Evolutionary conservation across 2,113 vertebrate genomes (phyloP).

Genomic region (Amazona vittata): DNA sequence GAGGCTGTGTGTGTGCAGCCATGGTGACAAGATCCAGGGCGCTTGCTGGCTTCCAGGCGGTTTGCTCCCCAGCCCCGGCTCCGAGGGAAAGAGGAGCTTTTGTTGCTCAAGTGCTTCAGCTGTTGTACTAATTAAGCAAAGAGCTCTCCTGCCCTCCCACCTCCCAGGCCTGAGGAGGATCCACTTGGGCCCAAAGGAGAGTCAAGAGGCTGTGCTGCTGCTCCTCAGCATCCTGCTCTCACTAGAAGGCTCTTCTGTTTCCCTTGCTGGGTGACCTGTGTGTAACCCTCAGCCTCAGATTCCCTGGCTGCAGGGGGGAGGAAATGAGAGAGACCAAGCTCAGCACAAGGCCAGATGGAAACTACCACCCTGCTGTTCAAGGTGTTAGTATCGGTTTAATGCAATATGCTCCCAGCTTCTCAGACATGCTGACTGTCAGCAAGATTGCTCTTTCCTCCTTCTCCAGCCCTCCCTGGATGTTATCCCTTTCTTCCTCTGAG

Average conservation of each 20-base stretch:
- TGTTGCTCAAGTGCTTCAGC: slow-evolving; percentile 68
- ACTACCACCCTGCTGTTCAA: background rate
- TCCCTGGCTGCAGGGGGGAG: background rate
- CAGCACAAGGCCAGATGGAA: slow-evolving; percentile 29
- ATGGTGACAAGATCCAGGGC: slow-evolving; percentile 68
- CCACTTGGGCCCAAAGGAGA: background rate
- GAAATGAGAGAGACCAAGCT: background rate
- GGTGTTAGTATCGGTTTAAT: slow-evolving; percentile 13
- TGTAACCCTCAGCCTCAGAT: background rate
- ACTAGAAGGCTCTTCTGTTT: background rate
- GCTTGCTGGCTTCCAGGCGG: slow-evolving; percentile 59
- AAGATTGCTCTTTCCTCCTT: slow-evolving; percentile 54
- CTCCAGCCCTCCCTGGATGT: background rate
- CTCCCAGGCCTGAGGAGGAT: background rate
- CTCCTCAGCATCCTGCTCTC: background rate
- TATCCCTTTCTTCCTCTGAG: background rate
- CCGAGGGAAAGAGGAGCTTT: slow-evolving; percentile 57
- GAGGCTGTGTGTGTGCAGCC: slow-evolving; percentile 69
- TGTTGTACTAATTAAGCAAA: slow-evolving; percentile 54
- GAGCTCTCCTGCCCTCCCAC: slow-evolving; percentile 24
- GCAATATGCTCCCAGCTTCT: slow-evolving; percentile 25
- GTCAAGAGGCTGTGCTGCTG: background rate
- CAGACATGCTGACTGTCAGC: slow-evolving; percentile 11
- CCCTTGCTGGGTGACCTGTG: background rate
- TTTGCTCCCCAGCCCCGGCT: slow-evolving; percentile 57